Base-by-base conservation (phyloP, 2,888 invertebrate species). In the Drosophila rellima region DNA sequence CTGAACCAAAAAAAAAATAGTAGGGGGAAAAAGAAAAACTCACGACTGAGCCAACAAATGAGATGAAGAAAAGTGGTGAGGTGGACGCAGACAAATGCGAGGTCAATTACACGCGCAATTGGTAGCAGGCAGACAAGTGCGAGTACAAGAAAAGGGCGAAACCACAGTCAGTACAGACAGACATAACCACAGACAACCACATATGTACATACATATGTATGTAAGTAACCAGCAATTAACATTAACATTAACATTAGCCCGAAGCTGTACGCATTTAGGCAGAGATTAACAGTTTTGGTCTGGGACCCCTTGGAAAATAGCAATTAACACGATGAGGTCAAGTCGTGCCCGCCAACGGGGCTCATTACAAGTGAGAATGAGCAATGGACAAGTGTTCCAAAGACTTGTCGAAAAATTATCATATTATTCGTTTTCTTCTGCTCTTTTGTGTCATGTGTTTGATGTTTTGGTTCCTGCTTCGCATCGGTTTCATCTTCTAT, bases 261-360 rank as follows among this genome's bases (percentile, higher is more conserved):
- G 54, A 47, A 63, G 78, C 62, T 55, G 64, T 56, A 64, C 80
- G 80, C 80, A 79, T 67, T 79, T 78, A 67, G 72, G 56, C 74
- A 62, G 51, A 74, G 77, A 77, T 77, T 79, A 82, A 81, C 71
- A 74, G 80, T 70, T 76, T 39, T 29, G 39, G 40, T 48, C 33
- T 39, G 54, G 59, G 55, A 37, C 48, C 63, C 15, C 56, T 29
- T 37, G 76, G 68, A 63, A 76, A 79, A 76, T 52, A 82, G 77
- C 82, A 82, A 81, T 81, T 81, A 82, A 77, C 80, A 74, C 80
- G 50, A 60, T 70, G 80, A 82, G 80, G 80, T 81, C 80, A 79
- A 81, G 65, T 82, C 80, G 77, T 81, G 82, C 61, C 50, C 65
- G 78, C 65, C 80, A 70, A 75, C 76, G 72, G 72, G 54, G 64